These are phyloP conservation scores for Microplitis manilae DNA, from an alignment of 2,888 invertebrate genomes.

Conservation along the genomic window DNA sequence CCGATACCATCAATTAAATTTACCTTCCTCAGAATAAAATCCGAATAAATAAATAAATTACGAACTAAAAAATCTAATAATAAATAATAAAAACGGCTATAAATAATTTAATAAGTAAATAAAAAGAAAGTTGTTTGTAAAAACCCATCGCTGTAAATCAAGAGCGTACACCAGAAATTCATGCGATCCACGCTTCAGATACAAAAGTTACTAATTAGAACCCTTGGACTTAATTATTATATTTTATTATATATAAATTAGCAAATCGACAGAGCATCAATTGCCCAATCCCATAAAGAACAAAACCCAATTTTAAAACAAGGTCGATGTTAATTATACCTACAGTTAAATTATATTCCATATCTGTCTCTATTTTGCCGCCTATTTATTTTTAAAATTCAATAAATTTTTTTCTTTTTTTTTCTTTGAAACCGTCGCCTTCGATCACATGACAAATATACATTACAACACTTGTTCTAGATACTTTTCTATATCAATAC, in stretches of 20 bases:
- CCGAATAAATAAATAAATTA: not conserved
- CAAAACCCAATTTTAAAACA: too few relatives aligned
- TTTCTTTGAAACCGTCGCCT: constrained; percentile 1
- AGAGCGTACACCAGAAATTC: constrained; percentile 2
- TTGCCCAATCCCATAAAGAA: too few relatives aligned
- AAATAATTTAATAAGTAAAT: too few relatives aligned
- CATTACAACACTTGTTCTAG: constrained; percentile 1
- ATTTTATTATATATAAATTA: too few relatives aligned
- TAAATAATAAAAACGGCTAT: too few relatives aligned
- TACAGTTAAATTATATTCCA: too few relatives aligned
- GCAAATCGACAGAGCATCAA: too few relatives aligned
- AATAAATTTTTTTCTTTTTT: constrained; percentile 9
- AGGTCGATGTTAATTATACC: too few relatives aligned
- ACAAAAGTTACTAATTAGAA: constrained; percentile 23
- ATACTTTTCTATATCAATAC: not conserved
- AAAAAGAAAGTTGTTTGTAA: not conserved
- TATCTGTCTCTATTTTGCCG: too few relatives aligned
- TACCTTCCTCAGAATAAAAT: too few relatives aligned
- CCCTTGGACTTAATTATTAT: constrained; percentile 12
- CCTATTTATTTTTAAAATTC: not conserved
- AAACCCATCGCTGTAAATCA: constrained; percentile 2
- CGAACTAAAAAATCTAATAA: not conserved
- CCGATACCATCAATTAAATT: too few relatives aligned
- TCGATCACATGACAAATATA: constrained; percentile 10
- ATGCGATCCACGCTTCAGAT: constrained; percentile 23